Evolutionary conservation across 2,797 vertebrate species (phyloP).

Genomic region (Bucorvus abyssinicus): DNA sequence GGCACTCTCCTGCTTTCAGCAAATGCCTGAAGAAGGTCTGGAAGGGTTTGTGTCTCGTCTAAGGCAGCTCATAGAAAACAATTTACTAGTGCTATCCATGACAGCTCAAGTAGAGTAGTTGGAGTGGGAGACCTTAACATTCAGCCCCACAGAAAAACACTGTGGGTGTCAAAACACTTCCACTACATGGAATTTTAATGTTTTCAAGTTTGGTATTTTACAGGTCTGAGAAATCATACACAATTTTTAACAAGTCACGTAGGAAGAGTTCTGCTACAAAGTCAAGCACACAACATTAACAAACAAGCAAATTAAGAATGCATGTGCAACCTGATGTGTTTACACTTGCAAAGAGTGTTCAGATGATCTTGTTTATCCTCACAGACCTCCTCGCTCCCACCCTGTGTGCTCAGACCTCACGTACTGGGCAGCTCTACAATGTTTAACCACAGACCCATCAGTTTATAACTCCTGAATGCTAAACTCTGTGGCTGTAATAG

Average conservation of each 20-base stretch:
- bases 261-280: background rate
- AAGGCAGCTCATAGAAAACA: background rate
- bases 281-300: background rate
- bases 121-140: background rate
- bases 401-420: background rate
- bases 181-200: background rate
- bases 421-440: background rate
- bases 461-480: background rate
- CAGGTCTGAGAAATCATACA: background rate
- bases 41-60: background rate
- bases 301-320: background rate
- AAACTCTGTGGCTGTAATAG: background rate
- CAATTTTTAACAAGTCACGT: background rate
- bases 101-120: background rate
- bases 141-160: background rate
- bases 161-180: background rate
- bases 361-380: slow-evolving; percentile 4
- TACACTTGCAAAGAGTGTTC: background rate
- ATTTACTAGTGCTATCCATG: background rate
- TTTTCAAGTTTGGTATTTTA: background rate
- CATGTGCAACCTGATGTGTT: background rate
- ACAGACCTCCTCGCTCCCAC: background rate
- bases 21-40: background rate
- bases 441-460: background rate
- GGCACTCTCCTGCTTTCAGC: background rate